Evolutionary conservation across 1,140 invertebrate genomes (phyloP).

Genomic region (Drosophila mojavensis): DNA sequence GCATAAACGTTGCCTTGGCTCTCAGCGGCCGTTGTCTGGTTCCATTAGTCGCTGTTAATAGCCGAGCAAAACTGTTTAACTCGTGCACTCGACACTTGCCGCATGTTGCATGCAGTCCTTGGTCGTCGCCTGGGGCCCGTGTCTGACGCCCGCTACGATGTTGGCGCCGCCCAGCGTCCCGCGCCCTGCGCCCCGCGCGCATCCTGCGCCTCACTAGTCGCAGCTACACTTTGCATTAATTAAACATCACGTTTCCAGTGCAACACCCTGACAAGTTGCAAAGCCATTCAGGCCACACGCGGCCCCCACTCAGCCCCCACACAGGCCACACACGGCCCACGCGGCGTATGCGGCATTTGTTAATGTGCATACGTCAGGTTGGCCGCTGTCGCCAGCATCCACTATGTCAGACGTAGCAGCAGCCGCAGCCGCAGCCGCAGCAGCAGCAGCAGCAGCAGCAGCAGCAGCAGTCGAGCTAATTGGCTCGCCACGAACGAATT

Average conservation of each 20-base stretch:
- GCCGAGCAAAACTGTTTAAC: constrained; percentile 72
- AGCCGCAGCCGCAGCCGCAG: too few species aligned
- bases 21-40: constrained; percentile 42
- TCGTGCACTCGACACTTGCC: constrained; percentile 41
- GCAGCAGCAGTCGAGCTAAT: constrained; percentile 33
- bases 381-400: constrained; percentile 9
- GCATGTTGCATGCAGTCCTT: constrained; percentile 43
- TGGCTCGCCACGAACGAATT: constrained; percentile 55
- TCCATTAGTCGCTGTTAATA: constrained; percentile 76
- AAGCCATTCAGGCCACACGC: constrained; percentile 22
- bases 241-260: constrained; percentile 80
- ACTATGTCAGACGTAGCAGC: constrained; percentile 3
- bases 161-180: background rate
- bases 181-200: background rate
- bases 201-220: constrained; percentile 14
- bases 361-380: constrained; percentile 59
- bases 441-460: background rate
- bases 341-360: constrained; percentile 50
- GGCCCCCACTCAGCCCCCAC: background rate
- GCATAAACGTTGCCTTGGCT: constrained; percentile 58
- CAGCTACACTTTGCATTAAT: constrained; percentile 73
- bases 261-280: constrained; percentile 76
- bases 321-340: constrained; percentile 7
- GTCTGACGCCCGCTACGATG: constrained; percentile 19
- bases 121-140: constrained; percentile 11